Evolutionary conservation across 2,797 vertebrate genomes (phyloP), one percentile per base, ranked within the genome.

Genomic region (Hydrocynus forskahlii): DNA sequence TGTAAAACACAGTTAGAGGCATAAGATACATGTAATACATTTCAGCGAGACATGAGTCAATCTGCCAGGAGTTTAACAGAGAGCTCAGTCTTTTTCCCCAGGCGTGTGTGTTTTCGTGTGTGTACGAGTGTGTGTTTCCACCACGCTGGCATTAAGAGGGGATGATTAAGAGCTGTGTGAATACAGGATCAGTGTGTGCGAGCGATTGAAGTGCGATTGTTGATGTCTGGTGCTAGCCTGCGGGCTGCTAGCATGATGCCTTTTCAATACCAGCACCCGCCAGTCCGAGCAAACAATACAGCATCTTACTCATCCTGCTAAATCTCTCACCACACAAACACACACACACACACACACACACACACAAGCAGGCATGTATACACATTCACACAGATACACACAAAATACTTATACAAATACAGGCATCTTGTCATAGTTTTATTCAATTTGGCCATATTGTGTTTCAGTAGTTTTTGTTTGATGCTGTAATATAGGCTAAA

Each of bases 151-250:
- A 12, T 86, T 84, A 80, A 84, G 83, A 82, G 63, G 70, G 76
- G 80, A 85, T 79, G 85, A 86, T 86, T 86, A 86, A 86, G 85
- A 81, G 71, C 81, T 76, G 83, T 81, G 81, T 86, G 85, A 84
- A 86, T 74, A 76, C 81, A 60, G 85, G 85, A 86, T 86, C 85
- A 85, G 78, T 79, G 78, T 80, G 75, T 57, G 62, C 71, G 76
- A 83, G 76, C 81, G 85, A 86, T 85, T 86, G 85, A 86, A 85
- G 85, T 85, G 83, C 78, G 85, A 86, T 86, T 86, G 83, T 81
- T 85, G 83, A 86, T 86, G 83, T 85, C 83, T 86, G 85, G 85
- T 76, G 52, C 50, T 75, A 85, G 81, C 85, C 83, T 6, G 78
- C 81, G 50, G 85, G 85, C 84, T 83, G 85, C 81, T 83, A 81